Conservation (phyloP, 2,888 invertebrate species). For the Zonitis immaculata region DNA sequence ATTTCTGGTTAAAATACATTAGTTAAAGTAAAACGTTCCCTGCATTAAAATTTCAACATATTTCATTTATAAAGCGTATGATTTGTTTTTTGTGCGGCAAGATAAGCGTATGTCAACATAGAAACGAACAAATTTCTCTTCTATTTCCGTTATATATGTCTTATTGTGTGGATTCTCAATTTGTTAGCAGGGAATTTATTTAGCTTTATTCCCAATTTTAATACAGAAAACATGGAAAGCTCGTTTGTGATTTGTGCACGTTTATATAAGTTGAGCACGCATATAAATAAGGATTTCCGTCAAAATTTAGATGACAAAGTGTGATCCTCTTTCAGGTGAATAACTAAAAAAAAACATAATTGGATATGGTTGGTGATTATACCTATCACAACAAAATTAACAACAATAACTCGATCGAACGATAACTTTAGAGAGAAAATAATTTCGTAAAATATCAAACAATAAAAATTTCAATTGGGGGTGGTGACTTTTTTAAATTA, state of each 20-base stretch:
- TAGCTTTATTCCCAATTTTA: constrained; percentile 26
- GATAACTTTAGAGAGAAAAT: too few relatives aligned
- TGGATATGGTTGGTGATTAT: too few relatives aligned
- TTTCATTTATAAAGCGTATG: constrained; percentile 21
- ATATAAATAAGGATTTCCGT: constrained; percentile 39
- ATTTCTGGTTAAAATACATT: too few relatives aligned
- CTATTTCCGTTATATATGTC: constrained; percentile 16
- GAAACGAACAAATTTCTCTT: background rate
- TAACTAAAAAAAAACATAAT: constrained; percentile 22
- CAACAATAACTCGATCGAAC: too few relatives aligned
- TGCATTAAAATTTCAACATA: too few relatives aligned
- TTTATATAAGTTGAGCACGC: constrained; percentile 33
- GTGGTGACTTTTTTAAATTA: background rate
- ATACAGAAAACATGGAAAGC: constrained; percentile 21
- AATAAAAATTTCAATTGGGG: background rate
- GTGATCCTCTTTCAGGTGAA: constrained; percentile 31
- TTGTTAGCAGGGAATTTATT: constrained; percentile 26
- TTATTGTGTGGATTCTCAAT: constrained; percentile 25
- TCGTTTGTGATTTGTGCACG: constrained; percentile 29
- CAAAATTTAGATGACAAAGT: constrained; percentile 35
- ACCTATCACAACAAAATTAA: too few relatives aligned
- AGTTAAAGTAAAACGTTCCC: too few relatives aligned
- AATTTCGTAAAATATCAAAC: constrained; percentile 2
- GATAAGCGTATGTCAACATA: constrained; percentile 6
- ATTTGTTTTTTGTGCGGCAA: constrained; percentile 11